Base-by-base conservation (phyloP, 2,797 vertebrate species). In the Cryptoprocta ferox region DNA sequence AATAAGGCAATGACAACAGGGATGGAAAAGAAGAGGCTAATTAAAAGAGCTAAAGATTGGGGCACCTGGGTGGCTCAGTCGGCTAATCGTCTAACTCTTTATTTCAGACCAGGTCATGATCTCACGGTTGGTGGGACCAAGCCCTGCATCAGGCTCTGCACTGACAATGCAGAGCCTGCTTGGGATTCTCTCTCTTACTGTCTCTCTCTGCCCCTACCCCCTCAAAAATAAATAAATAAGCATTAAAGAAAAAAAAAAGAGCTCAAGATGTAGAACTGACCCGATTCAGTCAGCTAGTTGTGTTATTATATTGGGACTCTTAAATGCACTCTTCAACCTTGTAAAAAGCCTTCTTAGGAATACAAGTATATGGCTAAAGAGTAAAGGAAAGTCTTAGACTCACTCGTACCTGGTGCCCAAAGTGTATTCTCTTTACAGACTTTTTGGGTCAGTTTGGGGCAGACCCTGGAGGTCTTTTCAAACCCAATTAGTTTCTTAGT, bases 291-390 rank as follows among this genome's bases (percentile, higher is more conserved):
- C 12, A 59, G 12, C 53, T n/a, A 37, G 42, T 59, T 90, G 32
- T 93, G 73, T 80, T 86, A 90, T 32, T 95, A 70, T 35, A 80
- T 11, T 71, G 48, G 12, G 45, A 70, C 35, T 79, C 73, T 83
- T 28, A 80, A 86, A 84, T 68, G 50, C 45, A 53, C 45, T 83
- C n/a, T 92, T 70, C 30, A 14, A 35, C n/a, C 66, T 84, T 88
- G 48, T 65, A 42, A 89, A 76, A 71, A 97, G 32, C 56, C 70
- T 91, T 94, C 59, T 94, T 92, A 68, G 6, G 53, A 92, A 92
- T 89, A 73, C 56, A 85, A 82, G 48, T 61, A 75, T 91, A 9
- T 75, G 16, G 45, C 61, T 84, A 56, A 78, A 42, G 42, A 59
- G 53, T 56, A 76, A 63, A 42, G 18, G 37, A 83, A 97, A 83